Conservation (phyloP, 2,888 invertebrate species). For the Phortica okadai region DNA sequence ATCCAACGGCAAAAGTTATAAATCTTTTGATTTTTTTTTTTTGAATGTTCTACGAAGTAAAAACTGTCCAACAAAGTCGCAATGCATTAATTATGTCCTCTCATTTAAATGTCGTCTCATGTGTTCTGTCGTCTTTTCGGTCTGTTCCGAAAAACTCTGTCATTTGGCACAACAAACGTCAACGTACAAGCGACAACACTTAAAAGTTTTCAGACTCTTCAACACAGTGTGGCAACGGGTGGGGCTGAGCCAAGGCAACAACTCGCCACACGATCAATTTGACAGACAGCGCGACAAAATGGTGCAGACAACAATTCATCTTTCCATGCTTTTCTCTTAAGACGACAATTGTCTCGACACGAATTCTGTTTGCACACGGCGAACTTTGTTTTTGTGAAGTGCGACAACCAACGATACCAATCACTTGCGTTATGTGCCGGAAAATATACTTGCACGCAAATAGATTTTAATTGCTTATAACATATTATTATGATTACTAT, state of each 20-base stretch:
- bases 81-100: constrained; percentile 19
- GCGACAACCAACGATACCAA: background rate
- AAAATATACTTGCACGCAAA: background rate
- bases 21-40: background rate
- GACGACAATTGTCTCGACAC: constrained; percentile 9
- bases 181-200: constrained; percentile 2
- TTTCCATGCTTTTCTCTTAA: background rate
- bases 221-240: background rate
- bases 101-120: background rate
- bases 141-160: background rate
- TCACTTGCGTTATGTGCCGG: background rate
- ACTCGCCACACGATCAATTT: background rate
- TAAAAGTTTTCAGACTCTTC: constrained; percentile 21
- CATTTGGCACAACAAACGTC: background rate
- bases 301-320: background rate
- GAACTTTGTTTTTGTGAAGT: background rate
- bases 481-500: background rate
- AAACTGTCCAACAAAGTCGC: background rate
- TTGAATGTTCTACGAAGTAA: background rate
- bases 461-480: background rate
- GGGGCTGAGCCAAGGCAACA: background rate
- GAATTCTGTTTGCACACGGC: background rate
- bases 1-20: background rate
- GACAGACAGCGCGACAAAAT: background rate
- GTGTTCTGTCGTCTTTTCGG: background rate